Base-by-base conservation (phyloP, 1,140 invertebrate genomes). In the Phortica variegata region DNA sequence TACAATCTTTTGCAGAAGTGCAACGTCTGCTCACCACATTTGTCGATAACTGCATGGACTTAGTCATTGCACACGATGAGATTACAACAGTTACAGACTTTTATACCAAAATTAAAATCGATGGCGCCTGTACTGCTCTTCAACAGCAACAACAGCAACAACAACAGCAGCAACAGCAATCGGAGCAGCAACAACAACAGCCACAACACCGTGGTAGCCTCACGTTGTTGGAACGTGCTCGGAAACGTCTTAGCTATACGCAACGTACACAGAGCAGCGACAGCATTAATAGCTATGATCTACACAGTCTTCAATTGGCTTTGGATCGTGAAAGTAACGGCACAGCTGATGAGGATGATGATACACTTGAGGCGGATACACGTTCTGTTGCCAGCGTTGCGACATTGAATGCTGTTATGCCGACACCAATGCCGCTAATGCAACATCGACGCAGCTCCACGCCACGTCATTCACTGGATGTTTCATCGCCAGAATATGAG, bases 1-100 rank as follows among this genome's bases (percentile, higher is more conserved):
- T 92, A 44, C 83, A 85, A 41, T 85, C 80, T n/a, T 80, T 80
- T 47, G 78, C 78, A 66, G 78, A 78, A 65, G 78, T 83, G 66
- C 74, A 84, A 79, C 51, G 79, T 60, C 47, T 70, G 65, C 49
- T 80, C 39, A 66, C 78, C 73, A 60, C 45, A 61, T 54, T 80
- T 60, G 36, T 78, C 56, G 58, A 75, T 41, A 77, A 77, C 53
- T 66, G 65, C 47, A 82, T 85, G 10, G 82, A 84, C 59, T 74
- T 85, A 42, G 80, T 85, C 13, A 82, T 85, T 69, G 82, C 82
- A 3, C 81, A 83, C 58, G 82, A 83, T 60, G 73, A 75, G 43
- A 57, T 75, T 17, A 54, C 70, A 16, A 63, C 72, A 2, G 63
- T 75, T 3, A 70, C 72, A 2, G 73, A 75, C 37, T 73, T 75